Evolutionary conservation across 92 coral and sea anemone species (phyloP).

Genomic region (Zoanthus solanderi): DNA sequence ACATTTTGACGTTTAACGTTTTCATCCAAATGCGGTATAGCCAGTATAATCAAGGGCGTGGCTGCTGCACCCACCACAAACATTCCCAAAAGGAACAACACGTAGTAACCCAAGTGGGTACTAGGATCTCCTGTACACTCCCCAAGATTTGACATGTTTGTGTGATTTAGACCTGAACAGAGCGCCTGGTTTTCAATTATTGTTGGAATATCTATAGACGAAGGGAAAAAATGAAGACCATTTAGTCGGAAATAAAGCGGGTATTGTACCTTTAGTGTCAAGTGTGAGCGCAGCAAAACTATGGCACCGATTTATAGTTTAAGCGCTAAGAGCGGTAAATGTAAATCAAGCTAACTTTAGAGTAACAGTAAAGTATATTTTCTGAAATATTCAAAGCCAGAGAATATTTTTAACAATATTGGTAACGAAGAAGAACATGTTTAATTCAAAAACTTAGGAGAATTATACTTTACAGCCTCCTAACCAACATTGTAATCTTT

Average conservation of each 20-base stretch:
- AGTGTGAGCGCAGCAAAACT: too few relatives aligned
- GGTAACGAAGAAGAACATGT: too few relatives aligned
- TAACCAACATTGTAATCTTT: too few relatives aligned
- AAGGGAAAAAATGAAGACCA: not conserved
- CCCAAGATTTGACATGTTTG: slow-evolving; percentile 11
- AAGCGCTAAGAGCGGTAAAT: too few relatives aligned
- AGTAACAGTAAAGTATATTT: too few relatives aligned
- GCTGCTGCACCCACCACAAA: slow-evolving; percentile 69
- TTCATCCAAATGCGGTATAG: slow-evolving; percentile 79
- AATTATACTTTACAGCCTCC: too few relatives aligned
- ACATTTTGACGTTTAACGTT: slow-evolving; percentile 72
- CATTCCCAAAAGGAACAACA: slow-evolving; percentile 78
- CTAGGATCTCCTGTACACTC: slow-evolving; percentile 9
- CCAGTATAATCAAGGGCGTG: slow-evolving; percentile 71
- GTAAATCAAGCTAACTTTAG: too few relatives aligned
- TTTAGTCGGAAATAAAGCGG: not conserved
- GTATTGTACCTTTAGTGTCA: too few relatives aligned
- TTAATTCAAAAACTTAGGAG: too few relatives aligned
- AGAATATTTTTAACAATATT: too few relatives aligned
- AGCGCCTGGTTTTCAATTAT: slow-evolving; percentile 19
- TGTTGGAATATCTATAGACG: slow-evolving; percentile 1
- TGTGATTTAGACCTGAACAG: slow-evolving; percentile 34
- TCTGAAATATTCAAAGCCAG: too few relatives aligned
- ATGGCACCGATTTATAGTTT: too few relatives aligned
- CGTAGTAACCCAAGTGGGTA: slow-evolving; percentile 59